Evolutionary conservation across 2,797 vertebrate genomes (phyloP).

Genomic region (Falco columbarius): DNA sequence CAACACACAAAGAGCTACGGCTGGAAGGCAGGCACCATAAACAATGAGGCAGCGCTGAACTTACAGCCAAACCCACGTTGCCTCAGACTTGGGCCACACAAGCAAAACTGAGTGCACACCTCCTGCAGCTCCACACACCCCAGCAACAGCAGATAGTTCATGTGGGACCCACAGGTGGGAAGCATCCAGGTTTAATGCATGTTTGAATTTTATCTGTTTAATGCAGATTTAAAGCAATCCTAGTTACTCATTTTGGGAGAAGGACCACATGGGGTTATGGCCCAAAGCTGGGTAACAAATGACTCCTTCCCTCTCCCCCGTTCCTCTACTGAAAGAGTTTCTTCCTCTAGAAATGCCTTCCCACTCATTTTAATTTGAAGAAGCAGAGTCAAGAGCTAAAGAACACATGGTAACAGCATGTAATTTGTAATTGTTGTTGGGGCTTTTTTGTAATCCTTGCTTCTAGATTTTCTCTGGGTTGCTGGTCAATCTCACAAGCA

Average conservation of each 20-base stretch:
- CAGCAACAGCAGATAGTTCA: neutral
- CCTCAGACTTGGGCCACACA: neutral
- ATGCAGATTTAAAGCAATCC: neutral
- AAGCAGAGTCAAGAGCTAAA: neutral
- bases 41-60: neutral
- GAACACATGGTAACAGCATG: neutral
- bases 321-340: neutral
- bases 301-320: neutral
- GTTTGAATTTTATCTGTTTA: neutral
- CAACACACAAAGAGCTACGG: neutral
- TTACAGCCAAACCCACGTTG: rapidly evolving
- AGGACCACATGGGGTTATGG: neutral
- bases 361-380: neutral
- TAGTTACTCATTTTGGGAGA: rapidly evolving
- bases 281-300: neutral
- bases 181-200: neutral
- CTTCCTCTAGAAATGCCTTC: neutral
- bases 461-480: conserved; percentile 91
- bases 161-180: neutral
- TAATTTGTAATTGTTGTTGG: neutral
- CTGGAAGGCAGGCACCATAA: neutral
- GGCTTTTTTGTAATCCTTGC: neutral
- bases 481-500: conserved; percentile 88
- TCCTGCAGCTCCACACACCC: neutral
- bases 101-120: neutral